phyloP scores from a whole-genome alignment of 2,797 vertebrate genomes.

The Coccyzus lansbergi region DNA sequence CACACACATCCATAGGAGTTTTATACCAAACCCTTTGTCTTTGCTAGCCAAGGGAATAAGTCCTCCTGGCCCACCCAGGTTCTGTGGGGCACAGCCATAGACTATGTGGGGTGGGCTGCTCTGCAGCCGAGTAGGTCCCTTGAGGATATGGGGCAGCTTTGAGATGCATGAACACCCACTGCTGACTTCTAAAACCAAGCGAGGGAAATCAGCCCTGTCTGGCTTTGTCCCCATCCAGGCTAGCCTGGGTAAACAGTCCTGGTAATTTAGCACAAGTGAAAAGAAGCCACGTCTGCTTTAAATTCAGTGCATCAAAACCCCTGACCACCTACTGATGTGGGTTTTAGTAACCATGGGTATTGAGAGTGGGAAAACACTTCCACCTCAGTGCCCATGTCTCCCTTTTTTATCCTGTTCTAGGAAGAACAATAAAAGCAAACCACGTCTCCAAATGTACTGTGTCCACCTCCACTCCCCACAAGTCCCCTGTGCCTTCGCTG shows the following conservation, averaged over 20 bases:
- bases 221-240: not conserved
- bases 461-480: not conserved
- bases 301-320: not conserved
- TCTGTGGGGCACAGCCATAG: not conserved
- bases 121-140: not conserved
- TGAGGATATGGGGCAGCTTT: not conserved
- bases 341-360: not conserved
- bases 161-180: rapidly evolving
- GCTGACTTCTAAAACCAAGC: not conserved
- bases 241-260: not conserved
- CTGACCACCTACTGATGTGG: not conserved
- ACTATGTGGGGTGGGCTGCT: not conserved
- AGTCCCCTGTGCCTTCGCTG: not conserved
- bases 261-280: not conserved
- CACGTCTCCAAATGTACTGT: not conserved
- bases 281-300: not conserved
- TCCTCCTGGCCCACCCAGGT: rapidly evolving
- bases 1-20: rapidly evolving
- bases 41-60: not conserved
- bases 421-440: not conserved
- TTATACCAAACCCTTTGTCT: not conserved
- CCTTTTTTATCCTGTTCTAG: not conserved
- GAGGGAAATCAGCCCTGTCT: not conserved
- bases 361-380: not conserved
- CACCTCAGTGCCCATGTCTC: not conserved